Base-by-base conservation (phyloP, 1,140 invertebrate genomes). In the Pissodes strobi region DNA sequence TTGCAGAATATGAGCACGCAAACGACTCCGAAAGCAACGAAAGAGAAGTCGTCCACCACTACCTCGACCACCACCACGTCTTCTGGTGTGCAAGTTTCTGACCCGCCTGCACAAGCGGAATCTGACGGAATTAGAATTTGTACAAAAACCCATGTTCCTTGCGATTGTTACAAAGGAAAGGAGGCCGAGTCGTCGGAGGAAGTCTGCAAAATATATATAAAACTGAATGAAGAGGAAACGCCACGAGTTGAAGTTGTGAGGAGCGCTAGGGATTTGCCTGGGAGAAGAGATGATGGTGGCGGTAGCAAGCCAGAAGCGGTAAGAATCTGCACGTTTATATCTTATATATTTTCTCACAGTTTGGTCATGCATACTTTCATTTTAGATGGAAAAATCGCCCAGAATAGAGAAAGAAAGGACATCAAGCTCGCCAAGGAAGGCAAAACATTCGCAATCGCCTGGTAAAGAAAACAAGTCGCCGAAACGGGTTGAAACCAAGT, bases 1-100 rank as follows among this genome's bases (percentile, higher is more conserved):
- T 58, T 73, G 43, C 75, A 76, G 66, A 76, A 76, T 65, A 74
- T 53, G 1, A 76, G 75, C 43, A 76, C 75, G 0, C 75, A 76
- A 64, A 76, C 75, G 0, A 71, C 72, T 10, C 75, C 75, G 2
- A 72, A 69, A 63, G 25, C 55, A 34, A 41, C 43, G 12, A 65
- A 67, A 55, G 56, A 64, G n/a, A 48, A 66, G 22, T 39, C 58
- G 5, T 53, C 60, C 0, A 64, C 39, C 2, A 41, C 43, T 22
- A 18, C 17, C 23, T 30, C 1, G 21, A 43, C 6, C 4, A 22
- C 34, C n/a, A n/a, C n/a, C n/a, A n/a, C n/a, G n/a, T n/a, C n/a
- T n/a, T n/a, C n/a, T n/a, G n/a, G n/a, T n/a, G n/a, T n/a, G 3
- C 15, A 41, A 23, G 23, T 22, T 13, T 4, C 19, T n/a, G 38